Evolutionary conservation across 2,113 vertebrate genomes (phyloP).

Genomic region (Excalfactoria chinensis): DNA sequence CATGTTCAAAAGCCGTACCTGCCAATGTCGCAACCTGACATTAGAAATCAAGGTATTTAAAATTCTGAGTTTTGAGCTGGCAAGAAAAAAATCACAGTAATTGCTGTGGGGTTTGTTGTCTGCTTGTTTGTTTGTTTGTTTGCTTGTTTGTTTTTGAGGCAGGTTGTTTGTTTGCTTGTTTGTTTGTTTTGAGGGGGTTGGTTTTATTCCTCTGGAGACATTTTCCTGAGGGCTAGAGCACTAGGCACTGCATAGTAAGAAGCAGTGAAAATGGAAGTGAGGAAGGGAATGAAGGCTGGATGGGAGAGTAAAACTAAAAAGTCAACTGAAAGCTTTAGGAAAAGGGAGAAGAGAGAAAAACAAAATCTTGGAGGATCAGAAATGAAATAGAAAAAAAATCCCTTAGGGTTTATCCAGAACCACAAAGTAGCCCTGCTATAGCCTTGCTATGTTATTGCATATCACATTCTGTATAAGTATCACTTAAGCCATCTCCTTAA

Average conservation of each 20-base stretch:
- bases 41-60: not conserved
- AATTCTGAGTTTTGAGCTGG: not conserved
- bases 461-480: not conserved
- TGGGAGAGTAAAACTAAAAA: not conserved
- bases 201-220: not conserved
- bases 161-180: not conserved
- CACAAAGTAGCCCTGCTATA: not conserved
- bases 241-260: not conserved
- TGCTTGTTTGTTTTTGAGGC: too few species aligned
- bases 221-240: not conserved
- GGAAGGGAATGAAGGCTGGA: not conserved
- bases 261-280: not conserved
- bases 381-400: conserved; percentile 6
- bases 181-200: not conserved
- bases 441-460: conserved; percentile 8
- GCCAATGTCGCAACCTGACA: not conserved
- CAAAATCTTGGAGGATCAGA: not conserved
- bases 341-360: not conserved
- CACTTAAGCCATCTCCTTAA: conserved; percentile 17
- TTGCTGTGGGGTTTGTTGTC: not conserved
- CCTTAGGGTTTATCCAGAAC: conserved; percentile 17
- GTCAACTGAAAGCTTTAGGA: conserved; percentile 17
- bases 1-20: not conserved
- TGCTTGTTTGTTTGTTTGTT: not conserved
- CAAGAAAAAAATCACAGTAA: not conserved